These are phyloP conservation scores for Chrysocyon brachyurus DNA, from an alignment of 2,797 vertebrate genomes.

Conservation along the genomic window DNA sequence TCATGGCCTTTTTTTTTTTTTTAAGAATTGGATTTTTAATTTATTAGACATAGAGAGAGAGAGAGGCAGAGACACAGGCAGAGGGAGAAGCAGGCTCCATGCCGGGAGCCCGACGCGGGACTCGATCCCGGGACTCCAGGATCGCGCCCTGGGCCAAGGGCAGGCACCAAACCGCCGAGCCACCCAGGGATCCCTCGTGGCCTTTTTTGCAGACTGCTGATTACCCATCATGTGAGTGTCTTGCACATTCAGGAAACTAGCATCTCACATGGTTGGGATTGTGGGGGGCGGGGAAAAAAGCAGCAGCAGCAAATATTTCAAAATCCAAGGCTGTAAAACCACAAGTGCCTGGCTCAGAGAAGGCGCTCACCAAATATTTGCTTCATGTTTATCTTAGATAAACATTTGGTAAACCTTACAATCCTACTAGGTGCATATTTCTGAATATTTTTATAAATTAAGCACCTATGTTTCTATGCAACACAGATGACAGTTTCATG, in stretches of 20 bases:
- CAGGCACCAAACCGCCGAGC: no score
- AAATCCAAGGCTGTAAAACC: conserved; percentile 43
- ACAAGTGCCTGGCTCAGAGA: conserved; percentile 23
- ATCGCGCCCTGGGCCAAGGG: no score
- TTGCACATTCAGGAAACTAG: neutral
- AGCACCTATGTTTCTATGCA: neutral
- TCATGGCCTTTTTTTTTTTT: no score
- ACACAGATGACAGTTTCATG: neutral
- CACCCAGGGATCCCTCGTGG: no score
- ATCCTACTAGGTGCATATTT: conserved; percentile 45
- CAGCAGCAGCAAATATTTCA: conserved; percentile 55
- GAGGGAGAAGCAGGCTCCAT: no score
- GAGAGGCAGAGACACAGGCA: no score
- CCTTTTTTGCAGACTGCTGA: neutral
- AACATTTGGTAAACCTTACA: conserved; percentile 42
- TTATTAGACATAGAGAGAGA: no score
- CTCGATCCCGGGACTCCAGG: no score
- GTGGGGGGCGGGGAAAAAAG: neutral
- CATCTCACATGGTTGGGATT: conserved; percentile 20
- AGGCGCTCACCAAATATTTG: conserved; percentile 57
- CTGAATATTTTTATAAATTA: conserved; percentile 61
- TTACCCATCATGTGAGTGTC: neutral
- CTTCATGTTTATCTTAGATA: conserved; percentile 64
- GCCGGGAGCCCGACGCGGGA: no score
- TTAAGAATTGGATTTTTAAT: no score